A percentile compares a stretch with the other conserved stretches of the same genome.
Conservation (phyloP, 2,113 vertebrate genomes). For the Halcyon senegalensis region DNA sequence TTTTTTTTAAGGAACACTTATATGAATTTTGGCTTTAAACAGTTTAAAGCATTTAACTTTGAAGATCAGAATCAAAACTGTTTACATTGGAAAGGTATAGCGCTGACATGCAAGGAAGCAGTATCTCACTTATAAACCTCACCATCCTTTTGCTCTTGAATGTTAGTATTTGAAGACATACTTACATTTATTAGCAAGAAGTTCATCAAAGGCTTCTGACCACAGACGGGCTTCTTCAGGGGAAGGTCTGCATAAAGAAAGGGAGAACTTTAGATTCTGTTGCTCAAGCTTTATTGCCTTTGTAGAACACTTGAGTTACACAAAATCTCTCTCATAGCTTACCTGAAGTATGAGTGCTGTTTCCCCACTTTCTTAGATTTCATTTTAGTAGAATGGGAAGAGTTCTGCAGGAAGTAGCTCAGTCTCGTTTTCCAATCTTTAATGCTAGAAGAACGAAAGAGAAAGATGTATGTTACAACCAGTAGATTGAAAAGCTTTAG, state of each 20-base stretch:
- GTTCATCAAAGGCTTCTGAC: constrained; percentile 89
- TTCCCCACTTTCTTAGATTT: constrained; percentile 74
- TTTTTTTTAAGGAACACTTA: not conserved
- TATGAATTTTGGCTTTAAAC: not conserved
- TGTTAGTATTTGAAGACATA: not conserved
- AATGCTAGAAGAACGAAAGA: constrained; percentile 52
- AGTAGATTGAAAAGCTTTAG: not conserved
- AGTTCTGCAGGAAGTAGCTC: constrained; percentile 81
- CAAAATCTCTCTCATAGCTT: not conserved
- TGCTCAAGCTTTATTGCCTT: not conserved
- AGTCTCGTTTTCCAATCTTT: constrained; percentile 80
- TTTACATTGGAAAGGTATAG: not conserved
- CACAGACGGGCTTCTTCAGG: constrained; percentile 87
- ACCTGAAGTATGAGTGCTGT: constrained; percentile 73
- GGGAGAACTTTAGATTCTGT: not conserved
- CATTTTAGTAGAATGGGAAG: constrained; percentile 66
- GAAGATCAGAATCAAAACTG: not conserved
- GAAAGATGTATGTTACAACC: not conserved
- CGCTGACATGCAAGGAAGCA: not conserved
- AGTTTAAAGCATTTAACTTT: not conserved
- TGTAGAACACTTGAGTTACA: not conserved
- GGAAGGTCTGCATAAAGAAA: constrained; percentile 77
- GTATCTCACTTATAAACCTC: not conserved
- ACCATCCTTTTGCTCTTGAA: not conserved
- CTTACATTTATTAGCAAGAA: constrained; percentile 91